Conservation (phyloP, 2,797 vertebrate genomes). For the Lepilemur septentrionalis region DNA sequence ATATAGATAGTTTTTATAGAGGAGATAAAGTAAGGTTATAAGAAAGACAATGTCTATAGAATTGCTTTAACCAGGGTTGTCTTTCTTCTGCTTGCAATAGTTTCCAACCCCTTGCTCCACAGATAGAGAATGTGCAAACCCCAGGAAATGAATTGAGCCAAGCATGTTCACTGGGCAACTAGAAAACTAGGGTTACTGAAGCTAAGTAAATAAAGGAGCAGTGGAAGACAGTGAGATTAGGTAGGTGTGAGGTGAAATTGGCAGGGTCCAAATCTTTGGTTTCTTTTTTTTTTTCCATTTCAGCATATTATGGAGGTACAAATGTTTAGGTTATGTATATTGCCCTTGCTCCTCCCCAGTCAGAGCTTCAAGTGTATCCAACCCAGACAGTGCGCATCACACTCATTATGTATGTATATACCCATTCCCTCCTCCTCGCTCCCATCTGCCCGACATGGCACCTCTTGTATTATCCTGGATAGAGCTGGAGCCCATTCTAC, state of each 20-base stretch:
- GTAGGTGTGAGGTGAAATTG: too few relatives aligned
- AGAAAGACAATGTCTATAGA: neutral
- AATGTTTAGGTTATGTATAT: too few relatives aligned
- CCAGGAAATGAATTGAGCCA: neutral
- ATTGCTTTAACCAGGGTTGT: neutral
- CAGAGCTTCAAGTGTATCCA: too few relatives aligned
- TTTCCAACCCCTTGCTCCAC: neutral
- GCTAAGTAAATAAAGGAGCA: neutral
- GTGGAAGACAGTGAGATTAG: neutral
- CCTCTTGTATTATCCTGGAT: too few relatives aligned
- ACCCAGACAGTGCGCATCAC: too few relatives aligned
- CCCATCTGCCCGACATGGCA: too few relatives aligned
- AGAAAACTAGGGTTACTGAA: neutral
- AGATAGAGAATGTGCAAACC: neutral
- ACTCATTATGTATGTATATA: too few relatives aligned
- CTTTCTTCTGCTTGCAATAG: neutral
- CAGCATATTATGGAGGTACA: too few relatives aligned
- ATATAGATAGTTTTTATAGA: neutral
- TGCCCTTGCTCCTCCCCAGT: too few relatives aligned
- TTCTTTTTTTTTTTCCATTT: neutral
- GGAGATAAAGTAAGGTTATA: neutral
- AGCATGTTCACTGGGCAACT: neutral
- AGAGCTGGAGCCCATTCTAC: too few relatives aligned
- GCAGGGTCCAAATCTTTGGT: neutral
- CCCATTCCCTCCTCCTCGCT: too few relatives aligned